Base-by-base conservation (phyloP, 2,888 invertebrate genomes). In the Polydesmus complanatus region DNA sequence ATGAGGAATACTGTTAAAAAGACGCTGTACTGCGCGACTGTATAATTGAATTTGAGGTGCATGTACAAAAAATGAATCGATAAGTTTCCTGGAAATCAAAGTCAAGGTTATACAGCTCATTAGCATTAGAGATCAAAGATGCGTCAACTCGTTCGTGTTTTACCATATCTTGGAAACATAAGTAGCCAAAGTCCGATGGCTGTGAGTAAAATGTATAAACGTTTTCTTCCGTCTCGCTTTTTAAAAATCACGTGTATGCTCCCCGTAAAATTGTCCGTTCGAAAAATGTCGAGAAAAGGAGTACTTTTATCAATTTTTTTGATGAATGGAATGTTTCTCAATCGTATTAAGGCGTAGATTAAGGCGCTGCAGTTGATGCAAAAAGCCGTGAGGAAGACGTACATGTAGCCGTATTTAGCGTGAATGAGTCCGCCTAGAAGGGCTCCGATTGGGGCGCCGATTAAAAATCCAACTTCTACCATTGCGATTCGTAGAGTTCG, bases 401-500 rank as follows among this genome's bases (percentile, higher is more conserved):
- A 22, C 18, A 47, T 23, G 23, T 37, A 56, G 48, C 47, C 47
- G 22, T 23, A 25, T 37, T 48, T 49, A 2, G 23, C 56, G 19
- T 56, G 48, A 8, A 56, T 23, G 18, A 18, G 19, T 37, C 56
- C 56, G 1, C 56, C 56, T 23, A 56, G 48, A n/a, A 48, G 56
- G 19, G 3, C 47, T 21, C 56, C 56, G n/a, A 49, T 56, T 19
- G 56, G 56, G 21, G 56, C 56, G 11, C 56, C 56, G 23, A 23
- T 37, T 11, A 56, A 48, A 47, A 21, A 56, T 2, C 48, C 56
- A 1, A 48, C 48, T 22, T 56, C 56, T 1, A 56, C 47, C 48
- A 56, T 48, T 23, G 49, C 47, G 22, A 56, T 47, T n/a, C 56
- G 47, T 11, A 47, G 18, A 48, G 56, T 56, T 22, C 56, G 21